Percentiles rank a stretch among this genome's conserved stretches.
Conservation (phyloP, 2,888 invertebrate species). For the Eupithecia subumbrata region DNA sequence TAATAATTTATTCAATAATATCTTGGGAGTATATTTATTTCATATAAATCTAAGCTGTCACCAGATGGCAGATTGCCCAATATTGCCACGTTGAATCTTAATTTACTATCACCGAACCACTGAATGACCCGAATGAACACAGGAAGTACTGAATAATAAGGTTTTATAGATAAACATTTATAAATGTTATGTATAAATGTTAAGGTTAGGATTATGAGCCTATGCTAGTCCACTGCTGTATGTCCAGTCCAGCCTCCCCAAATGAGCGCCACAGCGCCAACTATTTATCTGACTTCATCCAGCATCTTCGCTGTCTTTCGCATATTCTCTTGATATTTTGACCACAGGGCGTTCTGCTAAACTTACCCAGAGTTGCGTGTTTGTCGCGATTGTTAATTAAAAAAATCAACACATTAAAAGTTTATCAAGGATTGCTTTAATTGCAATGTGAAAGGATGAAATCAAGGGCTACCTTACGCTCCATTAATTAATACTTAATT, state of each 20-base stretch:
- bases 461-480: slow-evolving; percentile 7
- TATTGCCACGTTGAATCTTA: too few species aligned
- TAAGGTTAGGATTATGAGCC: too few species aligned
- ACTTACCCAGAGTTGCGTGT: neutral
- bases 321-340: neutral
- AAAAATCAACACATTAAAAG: neutral
- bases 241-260: too few species aligned
- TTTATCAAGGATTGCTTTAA: neutral
- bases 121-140: neutral
- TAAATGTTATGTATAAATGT: too few species aligned
- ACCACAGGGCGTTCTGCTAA: neutral
- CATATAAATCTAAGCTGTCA: too few species aligned
- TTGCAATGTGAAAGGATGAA: slow-evolving; percentile 11
- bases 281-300: neutral
- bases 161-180: too few species aligned
- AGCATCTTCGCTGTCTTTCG: neutral
- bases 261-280: neutral
- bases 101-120: neutral
- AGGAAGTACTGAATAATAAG: neutral
- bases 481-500: slow-evolving; percentile 35
- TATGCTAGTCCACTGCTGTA: too few species aligned
- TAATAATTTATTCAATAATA: too few species aligned
- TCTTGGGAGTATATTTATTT: too few species aligned
- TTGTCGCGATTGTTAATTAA: neutral
- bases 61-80: too few species aligned